Percentiles rank a stretch among this genome's conserved stretches.
phyloP scores from a whole-genome alignment of 2,888 invertebrate genomes.

The Anarsia innoxiella region DNA sequence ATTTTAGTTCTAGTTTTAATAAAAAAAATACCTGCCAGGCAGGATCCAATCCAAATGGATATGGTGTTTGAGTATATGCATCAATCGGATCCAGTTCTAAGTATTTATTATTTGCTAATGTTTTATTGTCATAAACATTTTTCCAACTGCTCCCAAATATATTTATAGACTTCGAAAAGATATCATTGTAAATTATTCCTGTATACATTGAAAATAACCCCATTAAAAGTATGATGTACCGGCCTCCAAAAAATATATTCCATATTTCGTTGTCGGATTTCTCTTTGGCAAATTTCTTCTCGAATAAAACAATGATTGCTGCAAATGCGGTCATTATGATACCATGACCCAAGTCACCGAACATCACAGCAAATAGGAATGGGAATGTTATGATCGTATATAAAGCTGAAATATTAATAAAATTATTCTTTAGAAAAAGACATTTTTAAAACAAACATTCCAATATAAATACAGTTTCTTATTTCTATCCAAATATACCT shows the following conservation, averaged over 20 bases:
- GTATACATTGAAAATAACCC: conserved; percentile 84
- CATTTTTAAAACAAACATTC: no score
- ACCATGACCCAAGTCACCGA: conserved; percentile 85
- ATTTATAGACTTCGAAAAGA: conserved; percentile 82
- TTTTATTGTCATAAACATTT: conserved; percentile 49
- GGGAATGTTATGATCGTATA: conserved; percentile 85
- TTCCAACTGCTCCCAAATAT: conserved; percentile 81
- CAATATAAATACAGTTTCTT: no score
- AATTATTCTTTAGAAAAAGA: no score
- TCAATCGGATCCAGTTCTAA: conserved; percentile 63
- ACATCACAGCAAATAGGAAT: conserved; percentile 86
- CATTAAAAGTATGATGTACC: conserved; percentile 84
- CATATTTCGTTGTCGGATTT: conserved; percentile 79
- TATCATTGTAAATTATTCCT: conserved; percentile 83
- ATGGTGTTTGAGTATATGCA: conserved; percentile 66
- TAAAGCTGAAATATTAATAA: conserved; percentile 66
- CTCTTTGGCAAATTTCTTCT: conserved; percentile 71
- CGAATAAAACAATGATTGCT: conserved; percentile 77
- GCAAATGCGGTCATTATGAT: conserved; percentile 79
- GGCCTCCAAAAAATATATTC: conserved; percentile 82
- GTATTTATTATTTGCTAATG: conserved; percentile 33
- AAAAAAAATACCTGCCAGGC: conserved; percentile 82
- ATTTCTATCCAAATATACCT: not conserved
- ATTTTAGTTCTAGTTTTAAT: no score
- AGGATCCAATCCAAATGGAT: conserved; percentile 83